Conservation (phyloP, 2,113 vertebrate species). For the Lates calcarifer region DNA sequence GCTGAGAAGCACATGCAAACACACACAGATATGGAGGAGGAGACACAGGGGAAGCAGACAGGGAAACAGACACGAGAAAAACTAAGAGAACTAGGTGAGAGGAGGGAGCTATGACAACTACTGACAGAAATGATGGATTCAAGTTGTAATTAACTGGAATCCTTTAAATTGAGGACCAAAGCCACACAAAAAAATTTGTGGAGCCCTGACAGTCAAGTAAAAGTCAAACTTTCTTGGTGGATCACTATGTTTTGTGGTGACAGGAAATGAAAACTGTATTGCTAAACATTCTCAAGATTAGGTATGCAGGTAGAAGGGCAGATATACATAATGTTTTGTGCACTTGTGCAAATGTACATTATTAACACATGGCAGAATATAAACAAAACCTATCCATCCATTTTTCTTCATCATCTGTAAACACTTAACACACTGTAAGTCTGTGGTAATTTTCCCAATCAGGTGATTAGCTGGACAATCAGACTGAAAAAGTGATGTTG, state of each 20-base stretch:
- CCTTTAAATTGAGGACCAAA: background rate
- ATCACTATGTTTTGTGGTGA: background rate
- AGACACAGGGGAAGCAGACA: no score
- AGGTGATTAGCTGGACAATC: slow-evolving; percentile 13
- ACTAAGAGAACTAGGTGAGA: no score
- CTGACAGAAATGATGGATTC: background rate
- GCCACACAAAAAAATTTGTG: background rate
- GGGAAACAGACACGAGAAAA: no score
- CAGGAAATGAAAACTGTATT: background rate
- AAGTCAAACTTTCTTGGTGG: background rate
- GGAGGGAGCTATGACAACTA: no score
- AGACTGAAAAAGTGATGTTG: background rate
- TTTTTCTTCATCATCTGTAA: slow-evolving; percentile 10
- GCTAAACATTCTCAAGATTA: background rate
- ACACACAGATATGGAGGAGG: no score
- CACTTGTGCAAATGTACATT: slow-evolving; percentile 1
- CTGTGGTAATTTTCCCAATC: background rate
- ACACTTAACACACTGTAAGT: background rate
- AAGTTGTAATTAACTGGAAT: background rate
- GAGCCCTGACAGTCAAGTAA: background rate
- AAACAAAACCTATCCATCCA: slow-evolving; percentile 9
- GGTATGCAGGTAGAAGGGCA: background rate
- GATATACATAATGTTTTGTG: background rate
- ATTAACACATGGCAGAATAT: slow-evolving; percentile 12
- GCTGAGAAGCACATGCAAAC: no score